A percentile compares a stretch with the other conserved stretches of the same genome.
Conservation (phyloP, 2,113 vertebrate genomes). For the Otus sunia region DNA sequence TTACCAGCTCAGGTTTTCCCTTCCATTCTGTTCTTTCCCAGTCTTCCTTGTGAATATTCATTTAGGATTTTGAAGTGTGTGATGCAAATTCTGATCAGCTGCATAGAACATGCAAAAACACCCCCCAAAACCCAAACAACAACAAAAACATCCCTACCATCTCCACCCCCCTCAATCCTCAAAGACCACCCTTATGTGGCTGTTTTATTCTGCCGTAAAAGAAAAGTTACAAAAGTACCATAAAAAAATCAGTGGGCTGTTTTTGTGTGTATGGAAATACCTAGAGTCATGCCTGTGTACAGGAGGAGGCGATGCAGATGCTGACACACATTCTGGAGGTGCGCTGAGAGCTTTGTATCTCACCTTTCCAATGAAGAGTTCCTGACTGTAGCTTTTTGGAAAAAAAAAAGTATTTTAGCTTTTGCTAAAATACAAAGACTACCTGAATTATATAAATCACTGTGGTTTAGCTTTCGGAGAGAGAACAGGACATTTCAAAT, state of each 20-base stretch:
- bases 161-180: too few relatives aligned
- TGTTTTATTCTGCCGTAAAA: neutral
- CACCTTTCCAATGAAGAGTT: neutral
- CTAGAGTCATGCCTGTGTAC: rapidly evolving
- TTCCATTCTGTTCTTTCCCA: neutral
- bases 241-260: neutral
- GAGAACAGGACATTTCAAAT: conserved; percentile 25
- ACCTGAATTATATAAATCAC: neutral
- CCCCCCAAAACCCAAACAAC: rapidly evolving
- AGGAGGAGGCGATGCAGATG: neutral
- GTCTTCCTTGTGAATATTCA: neutral
- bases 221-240: neutral
- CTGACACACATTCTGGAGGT: neutral
- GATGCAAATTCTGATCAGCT: neutral
- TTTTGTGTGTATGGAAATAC: neutral
- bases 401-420: neutral
- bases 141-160: neutral
- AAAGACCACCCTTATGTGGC: rapidly evolving
- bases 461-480: neutral
- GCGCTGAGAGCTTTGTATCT: neutral
- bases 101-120: neutral
- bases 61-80: neutral
- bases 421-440: neutral
- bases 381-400: neutral
- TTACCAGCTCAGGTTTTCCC: neutral